Base-by-base conservation (phyloP, 2,797 vertebrate species). In the Scolopax bukidnonensis region DNA sequence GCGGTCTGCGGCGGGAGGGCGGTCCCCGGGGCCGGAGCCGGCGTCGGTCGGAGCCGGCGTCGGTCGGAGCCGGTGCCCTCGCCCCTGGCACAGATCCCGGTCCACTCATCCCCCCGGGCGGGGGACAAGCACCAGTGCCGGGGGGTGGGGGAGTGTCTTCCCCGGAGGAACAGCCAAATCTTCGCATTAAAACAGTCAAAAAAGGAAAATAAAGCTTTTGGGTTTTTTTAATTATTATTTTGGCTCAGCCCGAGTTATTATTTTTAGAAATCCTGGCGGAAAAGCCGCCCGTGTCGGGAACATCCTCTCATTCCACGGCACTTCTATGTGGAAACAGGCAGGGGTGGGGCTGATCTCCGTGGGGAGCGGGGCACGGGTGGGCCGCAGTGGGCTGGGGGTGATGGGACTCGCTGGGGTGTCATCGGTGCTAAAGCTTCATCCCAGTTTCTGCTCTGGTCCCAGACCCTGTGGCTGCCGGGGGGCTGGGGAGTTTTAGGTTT, bases 181-280 rank as follows among this genome's bases (percentile, higher is more conserved):
- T 69, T 73, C 4, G 2, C 30, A 4, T 80, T 80, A 21, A 70
- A 85, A 60, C 21, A 32, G 43, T 30, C 79, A 23, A 61, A 81
- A 67, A 84, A 71, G 28, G 24, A 83, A 64, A 92, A 91, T 79
- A 94, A 95, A 89, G 65, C 11, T 12, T 21, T 19, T 36, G 63
- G 36, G 36, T 30, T 12, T 21, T 19, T 36, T 67, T 30, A 11
- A n/a, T n/a, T 12, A n/a, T 43, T 21, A 33, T 54, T 38, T 70
- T 67, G 74, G 40, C 87, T 89, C 21, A 2, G 41, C 27, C 41
- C 12, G 59, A 61, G 56, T 9, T 82, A 1, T 19, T 96, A 85
- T 91, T 93, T 94, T 93, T 91, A 87, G 89, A 85, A 92, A 89
- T 70, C 38, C 64, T 67, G 54, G 12, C 15, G 30, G 91, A 94